Base-by-base conservation (phyloP, 2,888 invertebrate species). In the Epicampocera succincta region DNA sequence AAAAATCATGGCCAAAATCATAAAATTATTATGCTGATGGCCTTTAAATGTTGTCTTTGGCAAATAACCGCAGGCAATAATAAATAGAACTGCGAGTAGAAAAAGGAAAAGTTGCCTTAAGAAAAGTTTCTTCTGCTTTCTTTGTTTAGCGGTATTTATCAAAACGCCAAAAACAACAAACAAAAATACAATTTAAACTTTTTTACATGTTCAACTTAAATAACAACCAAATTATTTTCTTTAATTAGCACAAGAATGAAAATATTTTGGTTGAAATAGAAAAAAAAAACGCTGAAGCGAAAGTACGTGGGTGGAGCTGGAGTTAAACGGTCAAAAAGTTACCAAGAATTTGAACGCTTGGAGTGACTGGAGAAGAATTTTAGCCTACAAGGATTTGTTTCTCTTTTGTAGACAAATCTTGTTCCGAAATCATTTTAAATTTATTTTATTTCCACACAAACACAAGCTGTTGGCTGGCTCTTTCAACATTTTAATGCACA, bases 1-100 rank as follows among this genome's bases (percentile, higher is more conserved):
- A 74, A 83, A 68, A 83, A 79, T 83, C 74, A 66, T 75, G 56
- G 69, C 50, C 69, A 84, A 76, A 84, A 83, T 80, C 84, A 85
- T 84, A 83, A 84, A 88, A 89, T 76, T 76, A 87, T 88, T 86
- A 89, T 89, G 85, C 86, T 88, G 87, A 86, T 87, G 89, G 87
- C 87, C 83, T 85, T 85, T 86, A 63, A 81, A 66, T 79, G 61
- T 56, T 46, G 60, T 65, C 56, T 56, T 72, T 82, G 73, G 80
- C 77, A 82, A 84, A 73, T 73, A 75, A 65, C 83, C 66, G 48
- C 74, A 65, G 76, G 84, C 73, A 19, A 66, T 69, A 75, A 74
- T 58, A 74, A 84, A 74, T 56, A 72, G 33, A 25, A 74, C 11
- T 48, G 19, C 17, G 21, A 65, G 58, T n/a, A 11, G 21, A 68